Percentiles rank a stretch among this genome's conserved stretches.
phyloP scores from a whole-genome alignment of 2,113 vertebrate genomes.

The Sphyrna mokarran region DNA sequence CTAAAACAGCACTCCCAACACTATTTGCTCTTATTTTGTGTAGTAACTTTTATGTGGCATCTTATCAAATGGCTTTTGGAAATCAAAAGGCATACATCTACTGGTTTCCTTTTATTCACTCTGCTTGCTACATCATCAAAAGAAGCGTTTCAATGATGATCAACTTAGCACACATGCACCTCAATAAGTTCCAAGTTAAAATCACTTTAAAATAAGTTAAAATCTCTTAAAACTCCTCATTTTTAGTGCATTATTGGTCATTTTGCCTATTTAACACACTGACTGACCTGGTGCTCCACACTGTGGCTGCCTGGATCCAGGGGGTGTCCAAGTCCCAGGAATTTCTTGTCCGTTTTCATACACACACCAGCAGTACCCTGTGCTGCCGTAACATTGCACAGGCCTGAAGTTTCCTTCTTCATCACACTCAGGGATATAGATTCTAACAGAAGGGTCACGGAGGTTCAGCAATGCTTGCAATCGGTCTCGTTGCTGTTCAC shows the following conservation, averaged over 20 bases:
- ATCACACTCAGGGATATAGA: conserved; percentile 67
- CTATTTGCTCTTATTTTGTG: no score
- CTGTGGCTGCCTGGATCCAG: conserved; percentile 47
- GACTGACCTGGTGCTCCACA: conserved; percentile 62
- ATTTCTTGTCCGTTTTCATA: conserved; percentile 60
- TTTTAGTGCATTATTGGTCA: background rate
- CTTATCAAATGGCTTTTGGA: no score
- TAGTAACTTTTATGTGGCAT: no score
- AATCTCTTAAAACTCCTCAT: background rate
- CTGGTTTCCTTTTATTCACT: no score
- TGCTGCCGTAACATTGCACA: conserved; percentile 69
- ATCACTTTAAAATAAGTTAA: background rate
- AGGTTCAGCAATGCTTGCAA: background rate
- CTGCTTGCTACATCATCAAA: no score
- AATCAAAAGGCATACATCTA: no score
- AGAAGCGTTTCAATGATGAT: no score
- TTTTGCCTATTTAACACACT: background rate
- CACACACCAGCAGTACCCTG: conserved; percentile 79
- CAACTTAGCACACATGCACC: no score
- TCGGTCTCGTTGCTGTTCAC: background rate
- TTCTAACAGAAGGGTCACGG: background rate
- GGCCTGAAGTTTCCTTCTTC: conserved; percentile 62
- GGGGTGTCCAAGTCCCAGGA: conserved; percentile 57
- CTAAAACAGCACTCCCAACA: no score
- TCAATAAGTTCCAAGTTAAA: background rate